Evolutionary conservation across 2,797 vertebrate genomes (phyloP), one percentile per base, ranked within the genome.

Genomic region (Crypturellus tataupa): DNA sequence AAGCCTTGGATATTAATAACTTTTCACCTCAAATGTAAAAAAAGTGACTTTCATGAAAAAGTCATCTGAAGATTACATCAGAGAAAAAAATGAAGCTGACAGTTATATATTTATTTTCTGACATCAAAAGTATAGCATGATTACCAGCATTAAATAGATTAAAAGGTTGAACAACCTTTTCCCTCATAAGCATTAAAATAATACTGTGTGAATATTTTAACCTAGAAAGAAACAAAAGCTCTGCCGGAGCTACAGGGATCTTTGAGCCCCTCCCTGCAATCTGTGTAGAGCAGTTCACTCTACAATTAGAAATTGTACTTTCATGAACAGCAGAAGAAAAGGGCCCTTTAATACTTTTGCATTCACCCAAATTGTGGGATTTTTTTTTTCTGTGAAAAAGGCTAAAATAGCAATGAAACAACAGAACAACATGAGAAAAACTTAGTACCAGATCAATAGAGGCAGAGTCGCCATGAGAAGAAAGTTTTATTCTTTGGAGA

Each of bases 21-120:
- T 89, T 83, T 71, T 67, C 40, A 64, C n/a, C 29, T 68, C 31
- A 63, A 77, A 88, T 58, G 2, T 35, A 75, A 73, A 63, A 90
- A 9, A 16, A 88, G 13, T 67, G 29, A 44, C 16, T 68, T 76
- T 31, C 25, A 58, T 62, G 12, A 75, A 86, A 75, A 93, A 78
- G 24, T 64, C 0, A 20, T 60, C 20, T 15, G 27, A 47, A 64
- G 8, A 29, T 39, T 63, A 10, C 35, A 80, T 64, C 10, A 49
- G 44, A 88, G n/a, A 79, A 59, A 73, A 60, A 85, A 92, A 67
- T 10, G 1, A 88, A 71, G n/a, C 5, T 75, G n/a, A 12, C 39
- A 44, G 7, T 51, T 6, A 39, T 55, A 33, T 12, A 16, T 56
- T 56, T 59, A n/a, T 83, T 73, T 78, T 71, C 42, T 53, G 25